These are phyloP conservation scores for Saccopteryx leptura DNA, from an alignment of 2,113 vertebrate genomes.

Conservation along the genomic window DNA sequence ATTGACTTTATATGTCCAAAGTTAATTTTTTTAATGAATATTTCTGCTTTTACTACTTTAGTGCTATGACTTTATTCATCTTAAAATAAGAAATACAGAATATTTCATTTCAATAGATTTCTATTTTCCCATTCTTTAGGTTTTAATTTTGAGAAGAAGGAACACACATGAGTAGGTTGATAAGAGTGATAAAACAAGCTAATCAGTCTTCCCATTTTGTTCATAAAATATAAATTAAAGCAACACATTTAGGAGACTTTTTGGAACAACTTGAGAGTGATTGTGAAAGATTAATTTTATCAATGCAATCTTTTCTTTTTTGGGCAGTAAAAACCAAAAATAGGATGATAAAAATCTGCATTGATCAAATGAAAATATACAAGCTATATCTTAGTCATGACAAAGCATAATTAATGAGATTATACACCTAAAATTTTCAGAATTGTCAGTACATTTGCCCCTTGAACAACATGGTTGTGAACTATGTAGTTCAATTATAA, in stretches of 20 bases:
- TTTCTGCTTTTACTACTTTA: neutral
- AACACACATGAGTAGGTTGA: neutral
- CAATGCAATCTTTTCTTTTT: neutral
- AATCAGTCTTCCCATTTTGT: neutral
- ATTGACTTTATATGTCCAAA: neutral
- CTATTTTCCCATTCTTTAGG: neutral
- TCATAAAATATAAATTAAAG: neutral
- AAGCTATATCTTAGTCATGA: neutral
- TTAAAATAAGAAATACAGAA: neutral
- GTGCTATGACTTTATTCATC: neutral
- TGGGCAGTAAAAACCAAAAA: neutral
- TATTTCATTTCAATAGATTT: neutral
- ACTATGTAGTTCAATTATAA: neutral
- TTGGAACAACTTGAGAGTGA: neutral
- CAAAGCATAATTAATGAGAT: neutral
- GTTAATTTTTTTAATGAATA: neutral
- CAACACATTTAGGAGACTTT: neutral
- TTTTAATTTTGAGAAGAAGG: neutral
- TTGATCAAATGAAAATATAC: neutral
- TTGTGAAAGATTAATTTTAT: neutral
- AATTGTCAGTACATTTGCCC: neutral
- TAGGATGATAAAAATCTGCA: neutral
- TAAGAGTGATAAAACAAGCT: neutral
- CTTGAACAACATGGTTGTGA: neutral
- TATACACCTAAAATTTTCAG: neutral